Evolutionary conservation across 2,113 vertebrate species (phyloP).

Genomic region (Gopherus flavomarginatus): DNA sequence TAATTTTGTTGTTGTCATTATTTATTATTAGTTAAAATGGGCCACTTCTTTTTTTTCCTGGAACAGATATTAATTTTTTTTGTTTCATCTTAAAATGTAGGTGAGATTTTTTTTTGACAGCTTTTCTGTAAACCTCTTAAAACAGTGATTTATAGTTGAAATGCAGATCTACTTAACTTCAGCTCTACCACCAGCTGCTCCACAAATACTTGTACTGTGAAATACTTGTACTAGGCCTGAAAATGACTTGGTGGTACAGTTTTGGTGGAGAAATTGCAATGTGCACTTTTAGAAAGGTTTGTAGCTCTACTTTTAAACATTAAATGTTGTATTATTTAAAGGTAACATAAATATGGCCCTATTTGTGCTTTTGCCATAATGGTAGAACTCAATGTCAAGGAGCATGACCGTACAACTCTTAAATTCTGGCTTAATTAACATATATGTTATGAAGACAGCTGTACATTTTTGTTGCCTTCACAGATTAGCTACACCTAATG

Average conservation of each 20-base stretch:
- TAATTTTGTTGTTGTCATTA: slow-evolving; percentile 18
- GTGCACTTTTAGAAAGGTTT: neutral
- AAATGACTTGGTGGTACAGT: neutral
- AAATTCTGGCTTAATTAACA: neutral
- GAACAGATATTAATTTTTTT: neutral
- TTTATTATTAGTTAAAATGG: neutral
- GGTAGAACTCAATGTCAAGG: neutral
- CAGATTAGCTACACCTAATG: too few species aligned
- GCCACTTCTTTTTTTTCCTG: neutral
- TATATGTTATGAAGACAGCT: too few species aligned
- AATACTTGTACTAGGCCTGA: neutral
- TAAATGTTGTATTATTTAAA: slow-evolving; percentile 35
- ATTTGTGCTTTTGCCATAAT: slow-evolving; percentile 10
- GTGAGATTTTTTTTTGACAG: neutral
- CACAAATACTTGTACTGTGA: accelerated
- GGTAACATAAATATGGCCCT: neutral
- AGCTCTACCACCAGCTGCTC: neutral
- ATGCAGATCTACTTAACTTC: neutral
- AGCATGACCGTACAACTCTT: neutral
- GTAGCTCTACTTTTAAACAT: slow-evolving; percentile 19
- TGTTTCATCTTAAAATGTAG: neutral
- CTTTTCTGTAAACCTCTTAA: neutral
- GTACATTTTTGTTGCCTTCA: too few species aligned
- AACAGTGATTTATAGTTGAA: neutral
- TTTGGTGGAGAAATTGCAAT: neutral